A percentile compares a stretch with the other conserved stretches of the same genome.
Evolutionary conservation across 2,113 vertebrate genomes (phyloP).

Genomic region (Trachemys scripta): DNA sequence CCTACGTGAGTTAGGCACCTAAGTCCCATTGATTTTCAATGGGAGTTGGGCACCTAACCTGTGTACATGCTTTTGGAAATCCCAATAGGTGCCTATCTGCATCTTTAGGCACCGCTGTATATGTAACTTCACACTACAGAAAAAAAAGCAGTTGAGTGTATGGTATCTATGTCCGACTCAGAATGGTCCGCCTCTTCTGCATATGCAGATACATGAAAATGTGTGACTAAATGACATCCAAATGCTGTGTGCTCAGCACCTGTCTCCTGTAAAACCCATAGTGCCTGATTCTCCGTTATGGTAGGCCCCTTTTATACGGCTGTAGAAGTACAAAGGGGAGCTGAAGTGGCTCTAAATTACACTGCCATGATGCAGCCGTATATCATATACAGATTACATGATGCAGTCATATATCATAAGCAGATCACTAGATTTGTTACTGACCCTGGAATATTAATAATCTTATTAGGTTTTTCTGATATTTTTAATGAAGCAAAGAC

Average conservation of each 20-base stretch:
- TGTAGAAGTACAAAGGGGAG: not conserved
- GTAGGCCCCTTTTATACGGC: not conserved
- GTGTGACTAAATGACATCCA: not conserved
- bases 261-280: not conserved
- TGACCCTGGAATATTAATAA: not conserved
- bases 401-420: not conserved
- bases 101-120: not conserved
- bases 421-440: rapidly evolving
- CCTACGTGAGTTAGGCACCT: not conserved
- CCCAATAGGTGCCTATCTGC: not conserved
- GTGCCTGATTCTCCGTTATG: not conserved
- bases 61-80: not conserved
- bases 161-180: not conserved
- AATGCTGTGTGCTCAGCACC: not conserved
- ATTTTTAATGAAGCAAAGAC: not conserved
- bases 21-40: not conserved
- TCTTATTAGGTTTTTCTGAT: not conserved
- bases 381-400: not conserved
- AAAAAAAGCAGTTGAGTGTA: not conserved
- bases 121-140: not conserved
- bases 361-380: not conserved
- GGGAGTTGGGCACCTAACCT: not conserved
- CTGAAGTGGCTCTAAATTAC: not conserved
- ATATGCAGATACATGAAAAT: not conserved
- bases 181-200: not conserved